Evolutionary conservation across 2,113 vertebrate genomes (phyloP).

Genomic region (Phylloscopus trochilus): DNA sequence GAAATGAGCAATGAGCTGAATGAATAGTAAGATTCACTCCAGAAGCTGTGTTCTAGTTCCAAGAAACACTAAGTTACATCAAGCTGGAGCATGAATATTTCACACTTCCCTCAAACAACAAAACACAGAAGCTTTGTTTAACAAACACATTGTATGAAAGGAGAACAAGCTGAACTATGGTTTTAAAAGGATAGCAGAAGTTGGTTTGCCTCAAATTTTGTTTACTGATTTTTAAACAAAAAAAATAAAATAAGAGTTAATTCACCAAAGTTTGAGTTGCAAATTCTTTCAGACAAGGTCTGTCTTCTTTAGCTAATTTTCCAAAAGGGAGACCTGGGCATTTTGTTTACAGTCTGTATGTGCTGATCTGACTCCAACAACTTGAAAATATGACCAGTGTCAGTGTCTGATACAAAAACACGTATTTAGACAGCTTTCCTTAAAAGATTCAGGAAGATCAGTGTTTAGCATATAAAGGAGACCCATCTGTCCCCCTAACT

Average conservation of each 20-base stretch:
- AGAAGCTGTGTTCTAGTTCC: background rate
- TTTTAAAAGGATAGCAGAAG: background rate
- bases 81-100: background rate
- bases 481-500: background rate
- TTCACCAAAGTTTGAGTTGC: background rate
- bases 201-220: background rate
- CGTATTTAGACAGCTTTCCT: background rate
- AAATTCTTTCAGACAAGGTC: background rate
- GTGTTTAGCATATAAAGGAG: background rate
- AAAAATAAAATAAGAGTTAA: background rate
- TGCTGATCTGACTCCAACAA: background rate
- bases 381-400: background rate
- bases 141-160: background rate
- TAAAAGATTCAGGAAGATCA: background rate
- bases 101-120: background rate
- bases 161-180: background rate
- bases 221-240: background rate
- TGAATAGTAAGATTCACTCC: background rate
- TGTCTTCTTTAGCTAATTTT: background rate
- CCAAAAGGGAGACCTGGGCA: background rate
- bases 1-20: background rate
- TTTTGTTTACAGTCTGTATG: background rate
- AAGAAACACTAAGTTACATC: background rate
- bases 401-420: background rate
- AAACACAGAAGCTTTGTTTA: background rate